A percentile compares a stretch with the other conserved stretches of the same genome.
Evolutionary conservation across 2,888 invertebrate species (phyloP).

Genomic region (Crepidodera aurea): DNA sequence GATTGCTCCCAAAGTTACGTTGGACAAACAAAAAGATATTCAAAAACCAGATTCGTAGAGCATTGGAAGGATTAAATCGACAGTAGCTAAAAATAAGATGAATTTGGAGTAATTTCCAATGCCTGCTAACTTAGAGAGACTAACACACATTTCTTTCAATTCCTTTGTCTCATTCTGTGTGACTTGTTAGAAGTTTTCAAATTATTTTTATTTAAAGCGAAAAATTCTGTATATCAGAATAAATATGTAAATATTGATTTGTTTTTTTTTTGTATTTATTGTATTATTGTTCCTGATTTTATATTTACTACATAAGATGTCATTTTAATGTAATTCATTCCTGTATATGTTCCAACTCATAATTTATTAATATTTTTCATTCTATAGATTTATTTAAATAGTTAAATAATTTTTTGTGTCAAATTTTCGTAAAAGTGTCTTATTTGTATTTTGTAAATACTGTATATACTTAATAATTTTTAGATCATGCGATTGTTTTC

Average conservation of each 20-base stretch:
- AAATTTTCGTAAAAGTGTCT: conserved; percentile 15
- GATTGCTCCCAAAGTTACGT: too few relatives aligned
- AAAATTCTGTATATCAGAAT: conserved; percentile 49
- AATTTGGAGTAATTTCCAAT: too few relatives aligned
- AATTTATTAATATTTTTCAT: conserved; percentile 31
- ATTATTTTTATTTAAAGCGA: conserved; percentile 56
- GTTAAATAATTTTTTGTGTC: conserved; percentile 20
- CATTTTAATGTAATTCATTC: conserved; percentile 29
- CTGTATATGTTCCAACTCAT: conserved; percentile 26
- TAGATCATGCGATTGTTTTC: conserved; percentile 21
- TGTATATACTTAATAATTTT: conserved; percentile 28
- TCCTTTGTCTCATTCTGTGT: conserved; percentile 29
- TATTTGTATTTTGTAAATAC: conserved; percentile 32
- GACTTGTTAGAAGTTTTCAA: conserved; percentile 56
- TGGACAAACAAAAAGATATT: too few relatives aligned
- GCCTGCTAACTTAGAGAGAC: too few relatives aligned
- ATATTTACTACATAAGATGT: conserved; percentile 46
- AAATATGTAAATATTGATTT: conserved; percentile 55
- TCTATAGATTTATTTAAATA: conserved; percentile 6
- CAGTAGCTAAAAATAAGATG: too few relatives aligned
- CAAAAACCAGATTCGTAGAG: too few relatives aligned
- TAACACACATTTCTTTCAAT: not conserved
- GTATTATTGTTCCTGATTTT: conserved; percentile 61
- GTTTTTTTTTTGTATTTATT: conserved; percentile 59
- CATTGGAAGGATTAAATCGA: too few relatives aligned